Evolutionary conservation across 2,888 invertebrate genomes (phyloP).

Genomic region (Pristionchus exspectatus): DNA sequence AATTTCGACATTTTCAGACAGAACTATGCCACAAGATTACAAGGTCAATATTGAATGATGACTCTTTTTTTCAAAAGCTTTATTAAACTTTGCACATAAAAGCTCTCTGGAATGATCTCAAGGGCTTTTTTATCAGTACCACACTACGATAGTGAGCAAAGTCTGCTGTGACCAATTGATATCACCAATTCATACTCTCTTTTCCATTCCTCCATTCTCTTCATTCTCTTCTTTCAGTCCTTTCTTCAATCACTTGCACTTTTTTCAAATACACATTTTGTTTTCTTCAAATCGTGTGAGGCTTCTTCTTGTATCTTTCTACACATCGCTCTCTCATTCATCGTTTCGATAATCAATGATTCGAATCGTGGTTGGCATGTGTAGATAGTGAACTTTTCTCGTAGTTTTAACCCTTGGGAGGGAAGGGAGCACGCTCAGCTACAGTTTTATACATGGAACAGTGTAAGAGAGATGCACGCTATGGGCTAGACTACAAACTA

Average conservation of each 20-base stretch:
- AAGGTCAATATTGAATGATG: no score
- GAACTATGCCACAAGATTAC: no score
- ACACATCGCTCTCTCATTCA: not conserved
- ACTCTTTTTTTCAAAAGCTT: no score
- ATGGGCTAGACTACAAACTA: constrained; percentile 11
- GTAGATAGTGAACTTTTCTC: not conserved
- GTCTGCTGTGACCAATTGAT: constrained; percentile 4
- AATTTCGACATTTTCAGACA: no score
- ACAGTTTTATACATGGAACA: not conserved
- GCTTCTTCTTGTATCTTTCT: not conserved
- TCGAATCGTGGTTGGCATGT: not conserved
- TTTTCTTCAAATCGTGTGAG: not conserved
- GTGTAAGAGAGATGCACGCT: not conserved
- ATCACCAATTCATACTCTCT: not conserved
- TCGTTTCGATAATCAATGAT: not conserved
- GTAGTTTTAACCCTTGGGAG: constrained; percentile 12
- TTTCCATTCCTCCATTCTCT: not conserved
- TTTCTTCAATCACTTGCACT: not conserved
- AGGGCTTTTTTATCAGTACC: not conserved
- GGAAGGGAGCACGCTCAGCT: not conserved
- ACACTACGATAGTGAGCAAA: constrained; percentile 18
- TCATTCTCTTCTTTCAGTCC: not conserved
- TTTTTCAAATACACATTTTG: no score
- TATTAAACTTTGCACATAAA: no score
- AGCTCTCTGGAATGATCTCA: no score